A percentile compares a stretch with the other conserved stretches of the same genome.
phyloP scores from a whole-genome alignment of 2,113 vertebrate species.

The Tautogolabrus adspersus region DNA sequence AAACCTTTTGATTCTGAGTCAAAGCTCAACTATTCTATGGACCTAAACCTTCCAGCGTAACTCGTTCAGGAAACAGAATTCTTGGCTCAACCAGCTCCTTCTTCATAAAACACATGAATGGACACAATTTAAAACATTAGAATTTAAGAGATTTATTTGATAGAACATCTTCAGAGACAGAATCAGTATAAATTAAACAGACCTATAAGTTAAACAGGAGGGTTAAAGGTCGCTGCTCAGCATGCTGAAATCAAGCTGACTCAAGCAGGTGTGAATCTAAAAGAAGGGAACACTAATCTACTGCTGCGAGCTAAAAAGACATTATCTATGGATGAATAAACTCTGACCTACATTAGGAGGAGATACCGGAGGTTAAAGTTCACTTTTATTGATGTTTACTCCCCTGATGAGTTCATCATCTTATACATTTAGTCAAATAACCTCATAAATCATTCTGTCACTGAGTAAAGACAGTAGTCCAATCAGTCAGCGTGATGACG shows the following conservation, averaged over 20 bases:
- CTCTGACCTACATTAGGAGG: too few relatives aligned
- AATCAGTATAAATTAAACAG: conserved; percentile 68
- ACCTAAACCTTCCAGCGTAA: too few relatives aligned
- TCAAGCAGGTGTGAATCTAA: conserved; percentile 16
- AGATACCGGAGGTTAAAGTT: too few relatives aligned
- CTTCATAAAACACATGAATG: background rate
- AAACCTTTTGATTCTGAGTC: too few relatives aligned
- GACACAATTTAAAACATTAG: conserved; percentile 2
- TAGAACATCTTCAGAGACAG: conserved; percentile 45
- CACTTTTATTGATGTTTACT: too few relatives aligned
- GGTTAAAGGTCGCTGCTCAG: conserved; percentile 16
- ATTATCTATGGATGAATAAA: too few relatives aligned
- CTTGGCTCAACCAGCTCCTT: too few relatives aligned
- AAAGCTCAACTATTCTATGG: too few relatives aligned
- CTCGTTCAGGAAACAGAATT: too few relatives aligned
- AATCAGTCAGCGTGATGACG: background rate
- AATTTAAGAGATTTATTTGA: conserved; percentile 58
- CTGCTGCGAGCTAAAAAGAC: background rate
- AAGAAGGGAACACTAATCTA: background rate
- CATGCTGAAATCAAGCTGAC: conserved; percentile 12
- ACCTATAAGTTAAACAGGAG: conserved; percentile 46
- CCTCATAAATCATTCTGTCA: background rate
- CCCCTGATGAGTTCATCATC: too few relatives aligned
- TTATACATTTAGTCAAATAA: too few relatives aligned
- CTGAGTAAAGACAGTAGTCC: conserved; percentile 13